Conservation (phyloP, 2,113 vertebrate genomes). For the Saimiri boliviensis region DNA sequence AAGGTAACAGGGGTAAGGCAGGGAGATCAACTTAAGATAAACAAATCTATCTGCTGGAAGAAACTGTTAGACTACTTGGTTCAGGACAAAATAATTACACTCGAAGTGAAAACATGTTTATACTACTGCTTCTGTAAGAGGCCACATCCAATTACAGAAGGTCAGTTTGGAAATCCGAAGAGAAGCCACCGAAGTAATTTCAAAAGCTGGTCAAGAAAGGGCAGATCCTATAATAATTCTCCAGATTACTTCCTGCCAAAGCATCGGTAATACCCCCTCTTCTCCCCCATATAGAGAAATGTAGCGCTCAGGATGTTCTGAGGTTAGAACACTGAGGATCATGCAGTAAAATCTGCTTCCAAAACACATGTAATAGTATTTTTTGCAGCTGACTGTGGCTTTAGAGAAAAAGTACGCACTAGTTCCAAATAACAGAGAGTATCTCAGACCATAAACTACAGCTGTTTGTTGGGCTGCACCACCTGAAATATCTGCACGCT, state of each 20-base stretch:
- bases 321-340: constrained; percentile 26
- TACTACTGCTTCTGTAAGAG: background rate
- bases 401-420: constrained; percentile 42
- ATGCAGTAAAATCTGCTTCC: constrained; percentile 47
- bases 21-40: constrained; percentile 2
- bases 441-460: constrained; percentile 24
- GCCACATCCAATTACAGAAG: constrained; percentile 25
- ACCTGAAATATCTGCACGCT: constrained; percentile 54
- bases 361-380: constrained; percentile 64
- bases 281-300: background rate
- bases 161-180: constrained; percentile 32
- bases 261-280: background rate
- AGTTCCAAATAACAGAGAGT: constrained; percentile 46
- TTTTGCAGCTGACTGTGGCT: constrained; percentile 63
- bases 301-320: constrained; percentile 36
- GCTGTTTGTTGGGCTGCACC: constrained; percentile 5
- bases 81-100: constrained; percentile 42
- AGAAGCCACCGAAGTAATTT: constrained; percentile 31
- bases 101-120: constrained; percentile 40
- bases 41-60: background rate
- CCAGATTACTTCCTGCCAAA: background rate
- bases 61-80: background rate
- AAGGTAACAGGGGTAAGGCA: background rate
- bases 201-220: background rate
- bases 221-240: constrained; percentile 29